These are phyloP conservation scores for Zonitis immaculata DNA, from an alignment of 2,888 invertebrate species.

Conservation along the genomic window DNA sequence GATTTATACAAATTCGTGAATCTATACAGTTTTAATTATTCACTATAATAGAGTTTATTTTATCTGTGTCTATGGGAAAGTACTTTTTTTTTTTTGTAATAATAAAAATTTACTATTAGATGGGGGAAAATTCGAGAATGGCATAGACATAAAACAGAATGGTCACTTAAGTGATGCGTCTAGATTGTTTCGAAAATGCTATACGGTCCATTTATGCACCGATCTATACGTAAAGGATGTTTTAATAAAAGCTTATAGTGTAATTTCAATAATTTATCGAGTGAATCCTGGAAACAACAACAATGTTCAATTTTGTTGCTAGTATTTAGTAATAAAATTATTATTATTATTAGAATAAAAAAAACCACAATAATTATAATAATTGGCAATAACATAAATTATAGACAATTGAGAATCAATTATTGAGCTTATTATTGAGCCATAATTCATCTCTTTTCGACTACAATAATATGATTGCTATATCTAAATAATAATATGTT, in stretches of 20 bases:
- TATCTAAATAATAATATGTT: too few species aligned
- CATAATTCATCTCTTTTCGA: too few species aligned
- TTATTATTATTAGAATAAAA: background rate
- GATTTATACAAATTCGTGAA: constrained; percentile 9
- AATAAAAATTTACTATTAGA: background rate
- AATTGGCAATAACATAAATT: too few species aligned
- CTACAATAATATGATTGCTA: too few species aligned
- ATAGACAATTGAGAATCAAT: too few species aligned
- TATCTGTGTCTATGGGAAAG: too few species aligned
- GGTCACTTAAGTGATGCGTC: background rate
- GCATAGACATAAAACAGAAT: background rate
- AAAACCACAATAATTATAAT: too few species aligned
- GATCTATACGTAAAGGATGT: background rate
- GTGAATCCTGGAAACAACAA: background rate
- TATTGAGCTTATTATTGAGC: too few species aligned
- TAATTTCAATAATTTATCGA: background rate
- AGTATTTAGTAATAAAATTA: background rate
- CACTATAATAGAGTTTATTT: background rate
- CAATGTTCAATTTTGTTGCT: background rate
- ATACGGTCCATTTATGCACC: background rate
- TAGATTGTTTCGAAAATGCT: background rate
- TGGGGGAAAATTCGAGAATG: background rate
- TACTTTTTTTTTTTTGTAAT: background rate
- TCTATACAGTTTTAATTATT: constrained; percentile 10
- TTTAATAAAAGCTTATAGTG: background rate